Evolutionary conservation across 2,797 vertebrate genomes (phyloP).

Genomic region (Sciurus carolinensis): DNA sequence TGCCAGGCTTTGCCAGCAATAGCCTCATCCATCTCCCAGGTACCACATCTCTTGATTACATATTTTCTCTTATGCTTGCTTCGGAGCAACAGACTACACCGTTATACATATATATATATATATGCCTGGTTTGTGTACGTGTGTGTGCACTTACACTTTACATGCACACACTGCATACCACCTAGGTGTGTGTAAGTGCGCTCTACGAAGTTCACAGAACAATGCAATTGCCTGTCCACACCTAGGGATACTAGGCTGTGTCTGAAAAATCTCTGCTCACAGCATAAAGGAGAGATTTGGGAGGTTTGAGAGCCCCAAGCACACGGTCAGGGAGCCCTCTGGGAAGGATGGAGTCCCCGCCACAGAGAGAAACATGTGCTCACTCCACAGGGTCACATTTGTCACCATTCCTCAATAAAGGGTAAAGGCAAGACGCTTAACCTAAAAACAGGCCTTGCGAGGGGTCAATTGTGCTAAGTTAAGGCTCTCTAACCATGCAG

Average conservation of each 20-base stretch:
- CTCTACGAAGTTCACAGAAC: neutral
- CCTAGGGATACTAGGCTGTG: neutral
- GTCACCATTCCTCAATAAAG: neutral
- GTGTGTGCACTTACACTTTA: too few species aligned
- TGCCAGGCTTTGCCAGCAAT: neutral
- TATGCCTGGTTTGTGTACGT: too few species aligned
- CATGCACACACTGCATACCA: neutral
- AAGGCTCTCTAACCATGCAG: neutral
- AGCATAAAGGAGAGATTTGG: neutral
- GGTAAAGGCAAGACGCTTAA: neutral
- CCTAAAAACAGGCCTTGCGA: slow-evolving; percentile 29
- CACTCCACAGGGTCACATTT: neutral
- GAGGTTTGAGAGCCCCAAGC: neutral
- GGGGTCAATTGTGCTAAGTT: neutral
- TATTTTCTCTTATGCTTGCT: neutral
- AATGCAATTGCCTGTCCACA: neutral
- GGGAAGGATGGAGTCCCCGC: neutral
- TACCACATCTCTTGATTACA: neutral
- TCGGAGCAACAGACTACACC: neutral
- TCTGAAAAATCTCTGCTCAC: neutral
- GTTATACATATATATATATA: too few species aligned
- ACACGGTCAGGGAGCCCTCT: neutral
- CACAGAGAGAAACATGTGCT: neutral
- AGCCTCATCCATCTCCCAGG: neutral
- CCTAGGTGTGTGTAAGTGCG: too few species aligned